Percentiles rank a stretch among this genome's conserved stretches.
phyloP scores from a whole-genome alignment of 2,797 vertebrate genomes.

The Coendou prehensilis region DNA sequence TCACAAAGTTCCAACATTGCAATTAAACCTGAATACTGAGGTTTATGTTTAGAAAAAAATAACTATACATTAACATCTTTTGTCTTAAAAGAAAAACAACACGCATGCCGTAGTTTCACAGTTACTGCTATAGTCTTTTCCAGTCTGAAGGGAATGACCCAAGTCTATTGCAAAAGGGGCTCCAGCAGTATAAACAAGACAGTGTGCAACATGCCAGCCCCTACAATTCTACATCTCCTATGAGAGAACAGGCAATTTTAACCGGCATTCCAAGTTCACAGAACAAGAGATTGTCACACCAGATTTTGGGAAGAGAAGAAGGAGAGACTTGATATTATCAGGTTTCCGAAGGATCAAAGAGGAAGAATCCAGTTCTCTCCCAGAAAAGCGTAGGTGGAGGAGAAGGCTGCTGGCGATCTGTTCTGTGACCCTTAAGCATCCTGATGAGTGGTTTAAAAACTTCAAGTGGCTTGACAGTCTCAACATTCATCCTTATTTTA shows the following conservation, averaged over 20 bases:
- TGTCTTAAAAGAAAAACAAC: not conserved
- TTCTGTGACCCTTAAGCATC: conserved; percentile 77
- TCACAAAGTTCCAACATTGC: not conserved
- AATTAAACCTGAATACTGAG: not conserved
- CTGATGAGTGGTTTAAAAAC: conserved; percentile 79
- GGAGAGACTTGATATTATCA: conserved; percentile 78
- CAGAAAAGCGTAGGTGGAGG: conserved; percentile 48
- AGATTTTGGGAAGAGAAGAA: conserved; percentile 78
- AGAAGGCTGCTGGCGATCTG: conserved; percentile 10
- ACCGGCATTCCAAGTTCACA: not conserved
- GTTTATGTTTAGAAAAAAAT: not conserved
- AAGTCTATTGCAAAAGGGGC: conserved; percentile 76
- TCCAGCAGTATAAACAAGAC: conserved; percentile 81
- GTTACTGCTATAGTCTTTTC: conserved; percentile 54
- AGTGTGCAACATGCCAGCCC: not conserved
- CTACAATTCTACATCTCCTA: not conserved
- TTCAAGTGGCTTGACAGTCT: conserved; percentile 80
- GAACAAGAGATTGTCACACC: conserved; percentile 71
- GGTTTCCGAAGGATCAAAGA: conserved; percentile 78
- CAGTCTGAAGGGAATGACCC: conserved; percentile 76
- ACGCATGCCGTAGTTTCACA: not conserved
- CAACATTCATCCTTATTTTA: not conserved
- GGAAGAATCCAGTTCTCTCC: conserved; percentile 68
- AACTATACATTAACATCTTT: not conserved
- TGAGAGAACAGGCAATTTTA: not conserved